phyloP scores from a whole-genome alignment of 1,140 invertebrate species.

The Drosophila setifemur region DNA sequence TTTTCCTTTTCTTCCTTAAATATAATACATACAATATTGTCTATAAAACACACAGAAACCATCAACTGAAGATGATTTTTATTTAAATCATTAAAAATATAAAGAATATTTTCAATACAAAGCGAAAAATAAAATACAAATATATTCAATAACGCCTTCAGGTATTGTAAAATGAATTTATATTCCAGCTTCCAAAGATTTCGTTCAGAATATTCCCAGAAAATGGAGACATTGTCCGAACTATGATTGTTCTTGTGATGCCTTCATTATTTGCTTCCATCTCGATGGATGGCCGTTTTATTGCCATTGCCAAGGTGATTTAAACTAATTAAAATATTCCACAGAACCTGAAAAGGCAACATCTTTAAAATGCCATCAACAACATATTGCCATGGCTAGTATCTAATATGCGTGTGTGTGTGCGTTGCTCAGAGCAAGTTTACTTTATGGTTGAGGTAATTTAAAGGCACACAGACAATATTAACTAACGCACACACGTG shows the following conservation, averaged over 20 bases:
- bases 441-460: constrained; percentile 74
- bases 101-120: no score
- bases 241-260: constrained; percentile 30
- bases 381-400: constrained; percentile 54
- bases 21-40: no score
- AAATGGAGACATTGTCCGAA: background rate
- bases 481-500: constrained; percentile 79
- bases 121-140: no score
- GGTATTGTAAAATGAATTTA: no score
- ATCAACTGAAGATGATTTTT: no score
- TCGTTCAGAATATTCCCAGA: background rate
- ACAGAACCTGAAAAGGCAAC: constrained; percentile 20
- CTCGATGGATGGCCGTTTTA: background rate
- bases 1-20: no score
- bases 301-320: constrained; percentile 10
- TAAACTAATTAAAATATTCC: constrained; percentile 61
- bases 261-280: constrained; percentile 12
- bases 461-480: constrained; percentile 68
- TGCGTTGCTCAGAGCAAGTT: constrained; percentile 31
- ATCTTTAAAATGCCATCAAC: constrained; percentile 64
- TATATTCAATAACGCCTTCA: no score
- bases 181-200: background rate
- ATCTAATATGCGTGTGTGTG: background rate
- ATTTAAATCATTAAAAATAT: no score
- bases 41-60: no score